Evolutionary conservation across 2,113 vertebrate species (phyloP).

Genomic region (Oncorhynchus gorbuscha): DNA sequence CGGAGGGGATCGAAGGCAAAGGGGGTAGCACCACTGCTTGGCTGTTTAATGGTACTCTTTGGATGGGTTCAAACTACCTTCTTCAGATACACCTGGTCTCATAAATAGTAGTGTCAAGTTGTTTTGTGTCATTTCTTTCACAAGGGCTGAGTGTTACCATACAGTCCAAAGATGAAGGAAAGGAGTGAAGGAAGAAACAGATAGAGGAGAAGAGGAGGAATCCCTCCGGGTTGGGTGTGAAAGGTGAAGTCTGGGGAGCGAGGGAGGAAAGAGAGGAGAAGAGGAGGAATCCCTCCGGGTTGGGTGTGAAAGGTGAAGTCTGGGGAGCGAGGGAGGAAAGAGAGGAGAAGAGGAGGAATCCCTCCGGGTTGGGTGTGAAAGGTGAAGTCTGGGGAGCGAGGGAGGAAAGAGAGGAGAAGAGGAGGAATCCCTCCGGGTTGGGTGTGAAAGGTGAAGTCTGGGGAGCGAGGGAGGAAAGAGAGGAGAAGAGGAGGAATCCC

Average conservation of each 20-base stretch:
- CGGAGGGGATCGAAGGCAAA: constrained; percentile 1
- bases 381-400: background rate
- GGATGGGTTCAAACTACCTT: too few species aligned
- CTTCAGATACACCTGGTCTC: too few species aligned
- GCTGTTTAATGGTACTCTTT: too few species aligned
- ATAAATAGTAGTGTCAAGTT: constrained; percentile 32
- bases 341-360: constrained; percentile 50
- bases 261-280: constrained; percentile 43
- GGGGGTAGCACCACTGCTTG: constrained; percentile 15
- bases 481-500: constrained; percentile 54
- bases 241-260: too few species aligned
- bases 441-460: background rate
- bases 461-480: background rate
- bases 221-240: constrained; percentile 54
- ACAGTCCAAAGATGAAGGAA: constrained; percentile 39
- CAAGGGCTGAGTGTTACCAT: background rate
- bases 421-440: constrained; percentile 63
- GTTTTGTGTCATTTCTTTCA: constrained; percentile 10
- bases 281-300: constrained; percentile 60
- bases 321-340: background rate
- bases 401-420: constrained; percentile 37
- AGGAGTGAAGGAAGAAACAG: constrained; percentile 48
- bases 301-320: constrained; percentile 10
- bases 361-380: constrained; percentile 53
- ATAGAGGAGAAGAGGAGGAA: constrained; percentile 49